Evolutionary conservation across 1,140 invertebrate genomes (phyloP).

Genomic region (Babylonia areolata): DNA sequence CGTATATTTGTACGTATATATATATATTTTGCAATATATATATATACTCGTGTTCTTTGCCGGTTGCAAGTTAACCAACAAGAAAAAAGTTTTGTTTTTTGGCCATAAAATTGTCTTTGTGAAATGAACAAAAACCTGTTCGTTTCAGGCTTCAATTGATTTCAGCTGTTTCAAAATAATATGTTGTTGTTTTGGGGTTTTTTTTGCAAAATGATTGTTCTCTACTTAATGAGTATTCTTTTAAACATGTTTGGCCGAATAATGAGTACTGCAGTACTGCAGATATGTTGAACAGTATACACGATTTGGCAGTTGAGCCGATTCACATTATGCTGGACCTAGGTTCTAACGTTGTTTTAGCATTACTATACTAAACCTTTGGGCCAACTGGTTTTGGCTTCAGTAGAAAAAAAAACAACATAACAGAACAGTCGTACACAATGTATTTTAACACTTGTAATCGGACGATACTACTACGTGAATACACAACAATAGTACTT

Average conservation of each 20-base stretch:
- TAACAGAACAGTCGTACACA: no score
- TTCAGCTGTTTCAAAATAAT: no score
- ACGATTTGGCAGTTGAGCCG: not conserved
- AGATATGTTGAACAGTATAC: not conserved
- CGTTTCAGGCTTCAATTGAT: no score
- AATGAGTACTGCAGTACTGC: not conserved
- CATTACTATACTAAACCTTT: not conserved
- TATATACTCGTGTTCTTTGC: not conserved
- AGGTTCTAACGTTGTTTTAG: not conserved
- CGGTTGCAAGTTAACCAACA: not conserved
- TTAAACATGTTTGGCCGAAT: constrained; percentile 7
- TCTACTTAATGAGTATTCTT: no score
- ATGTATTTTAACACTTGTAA: not conserved
- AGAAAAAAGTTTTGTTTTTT: not conserved
- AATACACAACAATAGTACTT: not conserved
- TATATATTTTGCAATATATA: no score
- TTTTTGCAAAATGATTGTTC: no score
- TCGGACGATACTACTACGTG: not conserved
- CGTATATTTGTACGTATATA: no score
- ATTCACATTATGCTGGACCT: not conserved
- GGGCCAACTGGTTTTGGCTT: constrained; percentile 19
- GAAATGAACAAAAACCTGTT: not conserved
- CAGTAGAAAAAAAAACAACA: not conserved
- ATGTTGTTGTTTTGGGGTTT: no score
- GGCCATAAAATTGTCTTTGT: not conserved